phyloP scores from a whole-genome alignment of 1,140 invertebrate species.

The Chionoecetes opilio region DNA sequence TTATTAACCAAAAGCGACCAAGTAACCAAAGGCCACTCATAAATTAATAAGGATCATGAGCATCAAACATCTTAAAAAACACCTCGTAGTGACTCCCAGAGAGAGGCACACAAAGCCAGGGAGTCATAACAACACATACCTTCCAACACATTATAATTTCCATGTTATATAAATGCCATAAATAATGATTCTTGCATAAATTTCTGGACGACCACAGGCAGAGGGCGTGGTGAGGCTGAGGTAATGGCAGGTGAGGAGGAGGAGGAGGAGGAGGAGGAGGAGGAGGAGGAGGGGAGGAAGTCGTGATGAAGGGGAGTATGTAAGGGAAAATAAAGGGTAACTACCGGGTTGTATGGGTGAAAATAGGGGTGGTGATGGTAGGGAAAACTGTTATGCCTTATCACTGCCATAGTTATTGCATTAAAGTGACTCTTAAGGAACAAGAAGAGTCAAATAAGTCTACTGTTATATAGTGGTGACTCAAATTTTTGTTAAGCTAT shows the following conservation, averaged over 20 bases:
- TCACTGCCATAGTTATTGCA: not conserved
- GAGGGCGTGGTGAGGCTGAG: not conserved
- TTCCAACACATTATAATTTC: not conserved
- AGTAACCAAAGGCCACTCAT: not conserved
- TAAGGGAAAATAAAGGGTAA: conserved; percentile 31
- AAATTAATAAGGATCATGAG: not conserved
- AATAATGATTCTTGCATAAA: conserved; percentile 22
- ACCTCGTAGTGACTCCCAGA: not conserved
- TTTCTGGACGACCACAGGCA: not conserved
- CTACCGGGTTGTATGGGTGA: not conserved
- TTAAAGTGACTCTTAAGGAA: not conserved
- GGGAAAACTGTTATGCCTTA: not conserved
- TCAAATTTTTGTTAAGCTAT: not conserved
- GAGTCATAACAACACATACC: not conserved
- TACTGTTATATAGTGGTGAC: not conserved
- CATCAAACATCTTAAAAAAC: not conserved
- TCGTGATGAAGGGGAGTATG: conserved; percentile 31
- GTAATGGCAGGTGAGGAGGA: not conserved
- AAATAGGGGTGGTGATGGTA: not conserved
- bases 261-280: not conserved
- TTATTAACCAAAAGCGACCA: not conserved
- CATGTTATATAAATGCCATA: not conserved
- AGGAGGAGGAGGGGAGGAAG: not conserved
- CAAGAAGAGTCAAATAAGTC: not conserved
- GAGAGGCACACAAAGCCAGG: not conserved